phyloP scores from a whole-genome alignment of 1,140 invertebrate species.

The Hirudo medicinalis region DNA sequence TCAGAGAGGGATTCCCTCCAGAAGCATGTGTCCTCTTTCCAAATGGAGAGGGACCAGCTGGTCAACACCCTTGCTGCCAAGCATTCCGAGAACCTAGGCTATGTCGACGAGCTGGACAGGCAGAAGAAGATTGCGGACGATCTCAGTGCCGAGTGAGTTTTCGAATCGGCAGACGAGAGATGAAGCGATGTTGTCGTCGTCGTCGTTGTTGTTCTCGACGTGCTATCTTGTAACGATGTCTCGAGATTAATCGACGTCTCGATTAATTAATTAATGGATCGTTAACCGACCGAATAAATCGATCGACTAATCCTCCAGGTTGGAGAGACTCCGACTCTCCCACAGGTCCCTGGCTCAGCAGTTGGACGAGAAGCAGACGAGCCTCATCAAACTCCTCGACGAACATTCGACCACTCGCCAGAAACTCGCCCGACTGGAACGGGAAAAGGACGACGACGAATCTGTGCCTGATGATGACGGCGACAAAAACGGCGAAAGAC shows the following conservation, averaged over 20 bases:
- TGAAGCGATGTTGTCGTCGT: too few relatives aligned
- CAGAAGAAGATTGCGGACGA: not conserved
- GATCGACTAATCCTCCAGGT: not conserved
- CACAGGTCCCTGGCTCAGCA: slow-evolving; percentile 31
- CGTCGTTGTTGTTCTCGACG: too few relatives aligned
- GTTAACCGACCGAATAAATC: not conserved
- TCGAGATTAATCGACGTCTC: too few relatives aligned
- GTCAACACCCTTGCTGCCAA: slow-evolving; percentile 60
- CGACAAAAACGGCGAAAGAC: not conserved
- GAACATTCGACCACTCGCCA: slow-evolving; percentile 33
- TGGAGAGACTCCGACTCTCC: not conserved
- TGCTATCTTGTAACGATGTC: too few relatives aligned
- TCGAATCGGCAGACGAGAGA: too few relatives aligned
- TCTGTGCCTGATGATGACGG: not conserved
- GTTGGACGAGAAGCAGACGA: slow-evolving; percentile 43
- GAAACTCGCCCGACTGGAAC: not conserved
- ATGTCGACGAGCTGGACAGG: slow-evolving; percentile 67
- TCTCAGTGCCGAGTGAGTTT: too few relatives aligned
- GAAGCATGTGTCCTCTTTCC: slow-evolving; percentile 34
- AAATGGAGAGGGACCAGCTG: slow-evolving; percentile 57
- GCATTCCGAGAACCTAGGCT: slow-evolving; percentile 65
- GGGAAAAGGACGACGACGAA: not conserved
- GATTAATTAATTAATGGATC: too few relatives aligned
- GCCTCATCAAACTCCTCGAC: slow-evolving; percentile 44
- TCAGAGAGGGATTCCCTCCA: slow-evolving; percentile 38